Evolutionary conservation across 2,113 vertebrate species (phyloP).

Genomic region (Rhipidura dahli): DNA sequence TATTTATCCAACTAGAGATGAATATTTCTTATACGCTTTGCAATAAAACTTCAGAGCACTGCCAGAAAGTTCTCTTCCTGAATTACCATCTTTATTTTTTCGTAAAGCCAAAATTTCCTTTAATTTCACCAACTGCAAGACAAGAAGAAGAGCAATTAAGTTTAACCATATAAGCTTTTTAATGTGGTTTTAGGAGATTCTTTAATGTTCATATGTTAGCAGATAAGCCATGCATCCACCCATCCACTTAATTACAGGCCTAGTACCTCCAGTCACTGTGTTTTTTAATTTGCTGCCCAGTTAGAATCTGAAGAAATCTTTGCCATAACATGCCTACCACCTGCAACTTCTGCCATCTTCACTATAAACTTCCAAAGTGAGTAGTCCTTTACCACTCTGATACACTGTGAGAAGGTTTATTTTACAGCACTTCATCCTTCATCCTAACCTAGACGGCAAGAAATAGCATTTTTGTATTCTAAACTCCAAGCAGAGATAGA

Average conservation of each 20-base stretch:
- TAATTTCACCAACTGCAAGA: slow-evolving; percentile 29
- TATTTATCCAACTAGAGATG: neutral
- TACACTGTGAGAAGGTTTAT: neutral
- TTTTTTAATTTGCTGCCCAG: slow-evolving; percentile 26
- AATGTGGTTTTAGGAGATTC: slow-evolving; percentile 48
- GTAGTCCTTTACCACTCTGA: neutral
- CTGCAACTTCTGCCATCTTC: neutral
- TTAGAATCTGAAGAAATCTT: slow-evolving; percentile 23
- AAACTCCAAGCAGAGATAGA: neutral
- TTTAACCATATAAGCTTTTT: neutral
- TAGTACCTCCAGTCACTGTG: slow-evolving; percentile 9
- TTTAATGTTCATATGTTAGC: slow-evolving; percentile 17
- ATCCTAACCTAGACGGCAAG: neutral
- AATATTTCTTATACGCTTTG: neutral
- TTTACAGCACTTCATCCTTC: neutral
- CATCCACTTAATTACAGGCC: slow-evolving; percentile 50
- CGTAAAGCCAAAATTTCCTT: neutral
- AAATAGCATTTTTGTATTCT: neutral
- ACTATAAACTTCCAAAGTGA: neutral
- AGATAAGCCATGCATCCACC: slow-evolving; percentile 55
- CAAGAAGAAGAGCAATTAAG: slow-evolving; percentile 41
- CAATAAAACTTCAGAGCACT: neutral
- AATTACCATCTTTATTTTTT: neutral
- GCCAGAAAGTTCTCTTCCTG: neutral
- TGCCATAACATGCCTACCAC: slow-evolving; percentile 5